Conservation (phyloP, 2,888 invertebrate species). For the Alsophila aescularia region DNA sequence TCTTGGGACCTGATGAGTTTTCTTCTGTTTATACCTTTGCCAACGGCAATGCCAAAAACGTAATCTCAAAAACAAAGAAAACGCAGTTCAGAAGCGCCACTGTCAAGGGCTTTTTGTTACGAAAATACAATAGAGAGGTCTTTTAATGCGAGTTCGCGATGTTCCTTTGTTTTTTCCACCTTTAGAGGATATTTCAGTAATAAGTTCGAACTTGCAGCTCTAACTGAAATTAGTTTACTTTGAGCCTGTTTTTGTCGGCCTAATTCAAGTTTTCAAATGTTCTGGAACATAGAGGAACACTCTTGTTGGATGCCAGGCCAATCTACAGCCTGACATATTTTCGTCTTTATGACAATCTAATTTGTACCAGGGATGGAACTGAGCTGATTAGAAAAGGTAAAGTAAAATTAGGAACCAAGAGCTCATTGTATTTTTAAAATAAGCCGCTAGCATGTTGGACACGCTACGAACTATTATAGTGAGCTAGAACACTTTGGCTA, state of each 20-base stretch:
- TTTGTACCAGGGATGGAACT: too few relatives aligned
- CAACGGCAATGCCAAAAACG: slow-evolving; percentile 42
- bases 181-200: slow-evolving; percentile 22
- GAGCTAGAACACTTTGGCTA: too few relatives aligned
- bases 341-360: too few relatives aligned
- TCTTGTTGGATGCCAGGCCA: too few relatives aligned
- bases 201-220: slow-evolving; percentile 25
- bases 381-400: too few relatives aligned
- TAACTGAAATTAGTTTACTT: slow-evolving; percentile 12
- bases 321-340: too few relatives aligned
- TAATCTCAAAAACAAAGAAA: slow-evolving; percentile 61
- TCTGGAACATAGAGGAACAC: too few relatives aligned
- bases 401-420: too few relatives aligned
- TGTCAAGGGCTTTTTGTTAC: slow-evolving; percentile 48
- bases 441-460: too few relatives aligned
- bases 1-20: slow-evolving; percentile 53
- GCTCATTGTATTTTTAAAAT: too few relatives aligned
- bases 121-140: slow-evolving; percentile 47
- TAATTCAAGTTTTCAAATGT: too few relatives aligned
- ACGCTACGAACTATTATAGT: too few relatives aligned
- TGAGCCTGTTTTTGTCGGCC: background rate
- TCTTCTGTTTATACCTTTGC: slow-evolving; percentile 51
- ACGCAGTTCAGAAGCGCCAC: slow-evolving; percentile 41
- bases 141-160: slow-evolving; percentile 44
- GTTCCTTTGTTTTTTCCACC: slow-evolving; percentile 35